Evolutionary conservation across 2,888 invertebrate genomes (phyloP).

Genomic region (Lepidochitona cinerea): DNA sequence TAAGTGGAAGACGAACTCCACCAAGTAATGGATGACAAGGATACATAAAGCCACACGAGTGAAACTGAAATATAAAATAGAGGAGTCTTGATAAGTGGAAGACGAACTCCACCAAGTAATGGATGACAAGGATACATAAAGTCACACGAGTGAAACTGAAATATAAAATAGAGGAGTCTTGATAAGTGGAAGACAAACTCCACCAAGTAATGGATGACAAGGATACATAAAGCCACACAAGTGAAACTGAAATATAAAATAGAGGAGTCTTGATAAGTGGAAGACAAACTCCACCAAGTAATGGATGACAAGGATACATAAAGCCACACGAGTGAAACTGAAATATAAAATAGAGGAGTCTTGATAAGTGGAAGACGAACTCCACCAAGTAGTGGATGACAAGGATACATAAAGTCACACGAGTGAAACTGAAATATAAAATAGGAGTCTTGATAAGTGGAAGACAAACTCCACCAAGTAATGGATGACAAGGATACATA

Average conservation of each 20-base stretch:
- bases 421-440: constrained; percentile 76
- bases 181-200: constrained; percentile 90
- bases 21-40: no score
- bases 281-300: constrained; percentile 6
- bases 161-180: constrained; percentile 82
- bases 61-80: no score
- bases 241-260: constrained; percentile 96
- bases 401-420: no score
- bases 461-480: constrained; percentile 90
- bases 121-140: constrained; percentile 84
- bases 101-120: constrained; percentile 90
- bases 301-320: no score
- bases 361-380: constrained; percentile 46
- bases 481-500: constrained; percentile 90
- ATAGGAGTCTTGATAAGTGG: constrained; percentile 87
- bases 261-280: no score
- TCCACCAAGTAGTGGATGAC: background rate
- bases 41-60: no score
- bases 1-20: no score
- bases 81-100: constrained; percentile 89
- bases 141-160: constrained; percentile 6
- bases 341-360: constrained; percentile 83
- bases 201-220: constrained; percentile 91
- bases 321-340: no score
- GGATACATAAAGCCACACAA: constrained; percentile 87